Percentiles rank a stretch among this genome's conserved stretches.
Conservation (phyloP, 2,797 vertebrate species). For the Karalla daura region DNA sequence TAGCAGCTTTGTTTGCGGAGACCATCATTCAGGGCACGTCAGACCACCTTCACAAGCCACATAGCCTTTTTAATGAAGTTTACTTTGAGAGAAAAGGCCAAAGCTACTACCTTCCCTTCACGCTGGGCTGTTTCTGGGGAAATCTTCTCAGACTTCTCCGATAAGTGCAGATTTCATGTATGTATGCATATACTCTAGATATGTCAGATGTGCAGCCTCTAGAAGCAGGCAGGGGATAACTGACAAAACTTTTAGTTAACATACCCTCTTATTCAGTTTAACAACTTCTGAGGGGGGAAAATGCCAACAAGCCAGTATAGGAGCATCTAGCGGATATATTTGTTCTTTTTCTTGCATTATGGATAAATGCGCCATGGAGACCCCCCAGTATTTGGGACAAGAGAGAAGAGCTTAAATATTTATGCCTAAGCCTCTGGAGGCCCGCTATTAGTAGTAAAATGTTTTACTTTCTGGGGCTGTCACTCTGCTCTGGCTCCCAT, state of each 20-base stretch:
- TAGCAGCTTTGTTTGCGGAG: conserved; percentile 86
- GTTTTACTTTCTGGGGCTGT: conserved; percentile 89
- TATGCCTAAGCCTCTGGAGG: conserved; percentile 87
- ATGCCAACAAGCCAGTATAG: conserved; percentile 42
- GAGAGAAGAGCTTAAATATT: conserved; percentile 87
- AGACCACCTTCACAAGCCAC: conserved; percentile 85
- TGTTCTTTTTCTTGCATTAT: conserved; percentile 82
- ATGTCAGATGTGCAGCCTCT: neutral
- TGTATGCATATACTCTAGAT: too few relatives aligned
- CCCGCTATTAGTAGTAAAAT: conserved; percentile 88
- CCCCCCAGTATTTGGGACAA: conserved; percentile 87
- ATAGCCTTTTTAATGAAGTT: conserved; percentile 85
- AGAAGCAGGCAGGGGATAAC: neutral
- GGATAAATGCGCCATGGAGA: conserved; percentile 86
- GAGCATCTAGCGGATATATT: conserved; percentile 76
- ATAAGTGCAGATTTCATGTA: conserved; percentile 32
- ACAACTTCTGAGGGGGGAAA: conserved; percentile 17
- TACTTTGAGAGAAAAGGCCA: conserved; percentile 81
- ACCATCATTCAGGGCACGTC: conserved; percentile 87
- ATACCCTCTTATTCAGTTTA: conserved; percentile 23
- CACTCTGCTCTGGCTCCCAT: conserved; percentile 85
- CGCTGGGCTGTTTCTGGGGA: conserved; percentile 33
- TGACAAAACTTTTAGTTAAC: conserved; percentile 42
- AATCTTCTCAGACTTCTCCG: conserved; percentile 23
- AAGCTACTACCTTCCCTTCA: conserved; percentile 59